phyloP scores from a whole-genome alignment of 2,113 vertebrate species.

The Otus sunia region DNA sequence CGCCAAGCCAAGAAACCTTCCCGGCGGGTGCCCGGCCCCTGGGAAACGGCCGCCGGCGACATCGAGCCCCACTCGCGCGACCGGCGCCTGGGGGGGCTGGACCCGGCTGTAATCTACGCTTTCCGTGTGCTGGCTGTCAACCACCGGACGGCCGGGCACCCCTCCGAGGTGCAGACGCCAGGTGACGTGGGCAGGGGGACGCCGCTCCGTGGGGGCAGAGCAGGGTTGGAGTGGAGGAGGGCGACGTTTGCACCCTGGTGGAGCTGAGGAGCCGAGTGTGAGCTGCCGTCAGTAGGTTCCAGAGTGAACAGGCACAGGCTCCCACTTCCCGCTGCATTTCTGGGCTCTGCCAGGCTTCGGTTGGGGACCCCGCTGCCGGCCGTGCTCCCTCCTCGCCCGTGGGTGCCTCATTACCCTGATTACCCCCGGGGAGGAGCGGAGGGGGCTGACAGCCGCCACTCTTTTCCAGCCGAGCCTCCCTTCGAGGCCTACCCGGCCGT shows the following conservation, averaged over 20 bases:
- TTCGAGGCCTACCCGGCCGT: constrained; percentile 10
- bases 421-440: too few species aligned
- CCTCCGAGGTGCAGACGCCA: constrained; percentile 87
- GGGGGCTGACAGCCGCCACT: fast-evolving
- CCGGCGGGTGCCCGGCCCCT: constrained; percentile 25
- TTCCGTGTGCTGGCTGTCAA: constrained; percentile 87
- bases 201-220: background rate
- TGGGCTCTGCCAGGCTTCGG: background rate
- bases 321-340: too few species aligned
- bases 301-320: background rate
- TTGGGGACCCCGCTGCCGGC: background rate
- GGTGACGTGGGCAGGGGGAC: constrained; percentile 71
- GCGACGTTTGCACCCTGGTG: fast-evolving
- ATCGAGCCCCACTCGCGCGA: constrained; percentile 78
- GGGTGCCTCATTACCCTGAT: background rate
- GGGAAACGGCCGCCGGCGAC: constrained; percentile 77
- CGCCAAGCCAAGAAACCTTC: constrained; percentile 58
- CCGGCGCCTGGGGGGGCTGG: constrained; percentile 77
- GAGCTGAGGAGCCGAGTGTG: background rate
- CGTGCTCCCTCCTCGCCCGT: background rate
- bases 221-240: background rate
- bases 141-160: constrained; percentile 83
- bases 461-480: constrained; percentile 49
- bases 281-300: background rate
- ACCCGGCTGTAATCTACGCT: constrained; percentile 78